phyloP scores from a whole-genome alignment of 2,888 invertebrate genomes.

The Sialis lutaria region DNA sequence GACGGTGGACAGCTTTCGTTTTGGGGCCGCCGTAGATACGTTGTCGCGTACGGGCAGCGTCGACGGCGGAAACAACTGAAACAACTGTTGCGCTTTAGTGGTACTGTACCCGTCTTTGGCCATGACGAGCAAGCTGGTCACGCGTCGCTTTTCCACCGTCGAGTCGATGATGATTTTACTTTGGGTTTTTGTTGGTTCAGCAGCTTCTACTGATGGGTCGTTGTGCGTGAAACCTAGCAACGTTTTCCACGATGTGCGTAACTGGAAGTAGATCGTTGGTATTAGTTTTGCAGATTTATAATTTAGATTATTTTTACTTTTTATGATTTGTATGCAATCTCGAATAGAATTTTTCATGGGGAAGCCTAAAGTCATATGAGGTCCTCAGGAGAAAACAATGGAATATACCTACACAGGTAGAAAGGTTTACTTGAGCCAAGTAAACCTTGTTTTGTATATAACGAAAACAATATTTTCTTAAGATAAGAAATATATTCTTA shows the following conservation, averaged over 20 bases:
- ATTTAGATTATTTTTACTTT: too few species aligned
- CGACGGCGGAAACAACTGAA: not conserved
- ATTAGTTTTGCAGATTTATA: too few species aligned
- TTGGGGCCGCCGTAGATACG: not conserved
- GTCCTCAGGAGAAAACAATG: too few species aligned
- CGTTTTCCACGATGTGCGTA: slow-evolving; percentile 1
- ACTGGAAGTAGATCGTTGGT: not conserved
- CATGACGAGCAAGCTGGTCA: not conserved
- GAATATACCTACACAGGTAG: too few species aligned
- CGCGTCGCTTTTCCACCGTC: not conserved
- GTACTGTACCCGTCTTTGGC: not conserved
- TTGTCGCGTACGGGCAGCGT: not conserved
- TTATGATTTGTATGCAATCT: too few species aligned
- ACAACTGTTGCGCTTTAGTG: not conserved
- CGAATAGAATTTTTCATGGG: too few species aligned
- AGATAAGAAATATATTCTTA: too few species aligned
- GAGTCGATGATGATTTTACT: not conserved
- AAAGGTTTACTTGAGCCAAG: too few species aligned
- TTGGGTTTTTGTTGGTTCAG: not conserved
- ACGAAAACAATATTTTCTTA: too few species aligned
- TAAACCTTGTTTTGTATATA: too few species aligned
- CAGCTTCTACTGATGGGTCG: not conserved
- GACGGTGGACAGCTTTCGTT: not conserved
- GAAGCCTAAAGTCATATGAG: too few species aligned
- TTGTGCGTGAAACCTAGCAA: not conserved